Evolutionary conservation across 2,797 vertebrate species (phyloP).

Genomic region (Echeneis naucrates): DNA sequence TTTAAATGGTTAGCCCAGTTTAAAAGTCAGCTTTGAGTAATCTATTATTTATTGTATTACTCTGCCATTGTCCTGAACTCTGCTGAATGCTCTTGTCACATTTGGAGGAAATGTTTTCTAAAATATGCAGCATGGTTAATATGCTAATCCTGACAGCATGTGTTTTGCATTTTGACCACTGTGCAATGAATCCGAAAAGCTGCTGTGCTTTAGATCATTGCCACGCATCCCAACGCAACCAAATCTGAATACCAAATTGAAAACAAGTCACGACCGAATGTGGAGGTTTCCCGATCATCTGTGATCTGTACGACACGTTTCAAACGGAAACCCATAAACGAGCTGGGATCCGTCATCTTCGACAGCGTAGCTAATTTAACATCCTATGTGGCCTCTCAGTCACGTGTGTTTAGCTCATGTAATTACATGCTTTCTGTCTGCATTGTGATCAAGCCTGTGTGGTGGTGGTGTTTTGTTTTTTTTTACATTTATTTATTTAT

Average conservation of each 20-base stretch:
- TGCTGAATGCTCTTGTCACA: slow-evolving; percentile 59
- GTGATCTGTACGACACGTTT: not conserved
- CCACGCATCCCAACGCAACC: slow-evolving; percentile 44
- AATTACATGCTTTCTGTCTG: slow-evolving; percentile 42
- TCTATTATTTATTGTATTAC: slow-evolving; percentile 76
- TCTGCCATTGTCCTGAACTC: slow-evolving; percentile 65
- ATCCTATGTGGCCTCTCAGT: slow-evolving; percentile 14
- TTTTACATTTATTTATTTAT: not conserved
- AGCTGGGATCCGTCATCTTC: slow-evolving; percentile 20
- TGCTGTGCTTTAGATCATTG: slow-evolving; percentile 36
- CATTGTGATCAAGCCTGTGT: slow-evolving; percentile 32
- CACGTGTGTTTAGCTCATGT: slow-evolving; percentile 22
- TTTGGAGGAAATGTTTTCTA: slow-evolving; percentile 51
- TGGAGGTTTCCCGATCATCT: slow-evolving; percentile 15
- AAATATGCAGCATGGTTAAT: slow-evolving; percentile 62
- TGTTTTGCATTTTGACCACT: slow-evolving; percentile 60
- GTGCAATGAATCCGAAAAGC: slow-evolving; percentile 61
- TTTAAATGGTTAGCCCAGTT: slow-evolving; percentile 72
- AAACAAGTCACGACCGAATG: slow-evolving; percentile 15
- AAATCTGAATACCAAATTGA: slow-evolving; percentile 42
- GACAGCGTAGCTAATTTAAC: slow-evolving; percentile 12
- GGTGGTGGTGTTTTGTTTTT: too few species aligned
- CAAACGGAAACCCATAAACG: slow-evolving; percentile 18
- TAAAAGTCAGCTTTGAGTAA: slow-evolving; percentile 75
- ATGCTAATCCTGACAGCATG: slow-evolving; percentile 60